These are phyloP conservation scores for Eulemur coronatus DNA, from an alignment of 2,797 vertebrate species.

Conservation along the genomic window DNA sequence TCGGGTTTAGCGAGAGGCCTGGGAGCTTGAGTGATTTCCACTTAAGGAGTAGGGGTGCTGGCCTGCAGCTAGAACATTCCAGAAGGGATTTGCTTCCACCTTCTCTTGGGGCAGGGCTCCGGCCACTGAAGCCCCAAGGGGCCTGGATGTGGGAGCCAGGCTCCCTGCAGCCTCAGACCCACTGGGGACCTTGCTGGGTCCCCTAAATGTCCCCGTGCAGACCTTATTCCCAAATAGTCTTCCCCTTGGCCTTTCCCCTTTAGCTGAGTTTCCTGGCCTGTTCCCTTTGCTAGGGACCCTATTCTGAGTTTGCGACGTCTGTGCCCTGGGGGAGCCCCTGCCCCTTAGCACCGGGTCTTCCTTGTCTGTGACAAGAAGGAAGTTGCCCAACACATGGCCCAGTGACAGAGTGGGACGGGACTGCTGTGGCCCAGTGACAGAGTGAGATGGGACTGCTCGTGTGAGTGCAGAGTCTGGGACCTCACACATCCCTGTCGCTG, in stretches of 20 bases:
- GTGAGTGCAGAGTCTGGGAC: not conserved
- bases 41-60: not conserved
- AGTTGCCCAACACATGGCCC: not conserved
- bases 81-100: not conserved
- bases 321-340: not conserved
- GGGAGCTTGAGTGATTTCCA: constrained; percentile 52
- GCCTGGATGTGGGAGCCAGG: not conserved
- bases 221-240: not conserved
- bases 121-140: not conserved
- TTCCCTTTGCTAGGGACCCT: not conserved
- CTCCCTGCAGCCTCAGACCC: not conserved
- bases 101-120: not conserved
- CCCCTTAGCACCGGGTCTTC: not conserved
- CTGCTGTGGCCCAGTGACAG: no score
- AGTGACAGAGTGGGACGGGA: not conserved
- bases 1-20: constrained; percentile 53
- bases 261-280: not conserved
- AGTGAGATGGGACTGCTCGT: rapidly evolving
- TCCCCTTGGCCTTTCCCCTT: not conserved
- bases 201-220: not conserved
- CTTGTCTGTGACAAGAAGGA: not conserved
- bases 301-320: not conserved
- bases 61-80: not conserved
- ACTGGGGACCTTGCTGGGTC: not conserved
- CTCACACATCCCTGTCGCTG: rapidly evolving